A percentile compares a stretch with the other conserved stretches of the same genome.
Conservation (phyloP, 2,797 vertebrate genomes). For the Xyrichtys novacula region DNA sequence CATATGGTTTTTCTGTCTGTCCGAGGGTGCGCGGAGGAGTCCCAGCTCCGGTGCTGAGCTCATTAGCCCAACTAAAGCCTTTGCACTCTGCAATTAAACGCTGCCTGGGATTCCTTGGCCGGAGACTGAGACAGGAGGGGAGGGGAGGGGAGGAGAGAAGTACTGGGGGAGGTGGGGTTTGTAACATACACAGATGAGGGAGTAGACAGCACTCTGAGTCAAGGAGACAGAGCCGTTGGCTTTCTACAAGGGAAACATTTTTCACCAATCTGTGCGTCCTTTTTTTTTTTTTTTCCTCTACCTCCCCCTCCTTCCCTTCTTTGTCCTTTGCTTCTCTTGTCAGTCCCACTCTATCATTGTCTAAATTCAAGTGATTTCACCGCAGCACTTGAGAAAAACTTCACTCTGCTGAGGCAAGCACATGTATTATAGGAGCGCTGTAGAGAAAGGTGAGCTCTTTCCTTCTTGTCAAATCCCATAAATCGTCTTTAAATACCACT, state of each 20-base stretch:
- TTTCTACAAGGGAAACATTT: constrained; percentile 43
- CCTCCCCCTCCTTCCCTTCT: constrained; percentile 26
- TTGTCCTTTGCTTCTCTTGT: constrained; percentile 49
- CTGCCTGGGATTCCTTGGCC: constrained; percentile 86
- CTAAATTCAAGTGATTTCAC: constrained; percentile 47
- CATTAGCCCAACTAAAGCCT: constrained; percentile 78
- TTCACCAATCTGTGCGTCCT: constrained; percentile 32
- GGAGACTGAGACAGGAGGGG: constrained; percentile 66
- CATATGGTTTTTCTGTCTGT: constrained; percentile 46
- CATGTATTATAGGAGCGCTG: constrained; percentile 8
- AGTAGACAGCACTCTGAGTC: constrained; percentile 64
- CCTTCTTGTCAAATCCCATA: constrained; percentile 12
- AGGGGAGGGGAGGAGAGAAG: constrained; percentile 67
- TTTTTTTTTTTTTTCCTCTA: too few relatives aligned
- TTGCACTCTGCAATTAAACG: constrained; percentile 86
- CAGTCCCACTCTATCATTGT: constrained; percentile 57
- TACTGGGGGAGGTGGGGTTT: constrained; percentile 81
- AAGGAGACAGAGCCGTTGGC: constrained; percentile 63
- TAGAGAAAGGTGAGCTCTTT: constrained; percentile 10
- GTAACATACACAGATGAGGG: constrained; percentile 65
- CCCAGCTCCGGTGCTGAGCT: constrained; percentile 65
- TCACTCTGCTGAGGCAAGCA: constrained; percentile 47
- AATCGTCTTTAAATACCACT: constrained; percentile 14
- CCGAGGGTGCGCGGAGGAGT: constrained; percentile 53
- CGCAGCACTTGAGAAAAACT: constrained; percentile 56